Base-by-base conservation (phyloP, 2,888 invertebrate species). In the Thera britannica region DNA sequence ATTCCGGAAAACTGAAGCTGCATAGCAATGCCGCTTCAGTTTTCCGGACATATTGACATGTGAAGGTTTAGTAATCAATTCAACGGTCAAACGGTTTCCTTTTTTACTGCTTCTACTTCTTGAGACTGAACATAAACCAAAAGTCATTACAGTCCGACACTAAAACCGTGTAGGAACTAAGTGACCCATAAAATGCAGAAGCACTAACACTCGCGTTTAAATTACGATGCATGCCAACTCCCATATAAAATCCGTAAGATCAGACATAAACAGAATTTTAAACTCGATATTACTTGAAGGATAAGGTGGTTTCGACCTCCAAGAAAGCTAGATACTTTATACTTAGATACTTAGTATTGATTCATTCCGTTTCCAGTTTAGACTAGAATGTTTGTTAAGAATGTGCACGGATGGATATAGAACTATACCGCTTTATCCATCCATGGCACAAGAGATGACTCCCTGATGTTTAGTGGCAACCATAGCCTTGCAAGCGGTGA, bases 221-320 rank as follows among this genome's bases (percentile, higher is more conserved):
- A 55, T 65, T 65, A 66, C 59, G 65, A 66, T 66, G 56, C 49
- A 60, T 65, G 60, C 59, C 55, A 49, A 65, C 58, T 71, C 63
- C 65, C 73, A 74, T 75, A 75, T 65, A 78, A 55, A 59, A 55
- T 49, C 51, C 58, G n/a, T 9, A 58, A 58, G 54, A 58, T 58
- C 65, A 52, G 52, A 58, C 58, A 41, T 11, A 49, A 1, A 23
- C n/a, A 9, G 46, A 59, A 58, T 58, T 58, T 63, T 12, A 34
- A 44, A 51, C n/a, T 11, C 55, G 36, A 46, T 56, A 12, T 48
- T 12, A 41, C 41, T 38, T 23, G 7, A 38, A 56, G 23, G 41
- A 23, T n/a, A 41, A 51, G 9, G 44, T 7, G 2, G 38, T 34
- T 58, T 34, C 34, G 9, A 58, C 44, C 23, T 23, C 23, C 23